These are phyloP conservation scores for Netelia melanura DNA, from an alignment of 2,888 invertebrate species.

Conservation along the genomic window DNA sequence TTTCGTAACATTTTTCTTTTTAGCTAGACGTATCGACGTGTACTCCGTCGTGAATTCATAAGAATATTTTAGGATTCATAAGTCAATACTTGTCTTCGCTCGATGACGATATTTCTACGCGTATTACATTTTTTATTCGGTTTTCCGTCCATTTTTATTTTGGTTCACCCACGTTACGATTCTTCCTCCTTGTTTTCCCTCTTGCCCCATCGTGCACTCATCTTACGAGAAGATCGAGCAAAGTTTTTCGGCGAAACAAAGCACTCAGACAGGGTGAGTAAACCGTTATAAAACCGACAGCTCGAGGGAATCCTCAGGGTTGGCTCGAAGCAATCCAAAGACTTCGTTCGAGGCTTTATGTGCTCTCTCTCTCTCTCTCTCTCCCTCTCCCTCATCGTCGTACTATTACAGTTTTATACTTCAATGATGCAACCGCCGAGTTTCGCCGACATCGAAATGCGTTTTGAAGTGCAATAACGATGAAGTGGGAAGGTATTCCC, in stretches of 20 bases:
- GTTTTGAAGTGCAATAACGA: neutral
- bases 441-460: neutral
- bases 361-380: neutral
- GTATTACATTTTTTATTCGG: too few relatives aligned
- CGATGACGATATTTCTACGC: too few relatives aligned
- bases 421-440: neutral
- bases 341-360: slow-evolving; percentile 16
- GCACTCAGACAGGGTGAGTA: slow-evolving; percentile 47
- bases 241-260: slow-evolving; percentile 49
- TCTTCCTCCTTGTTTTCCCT: slow-evolving; percentile 3
- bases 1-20: too few relatives aligned
- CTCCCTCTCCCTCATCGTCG: neutral
- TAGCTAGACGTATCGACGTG: too few relatives aligned
- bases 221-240: slow-evolving; percentile 1
- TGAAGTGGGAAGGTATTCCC: neutral
- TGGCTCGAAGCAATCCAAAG: slow-evolving; percentile 8
- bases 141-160: too few relatives aligned
- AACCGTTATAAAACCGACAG: slow-evolving; percentile 42
- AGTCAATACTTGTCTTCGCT: too few relatives aligned
- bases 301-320: slow-evolving; percentile 24
- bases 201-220: slow-evolving; percentile 4
- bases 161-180: too few relatives aligned
- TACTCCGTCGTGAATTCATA: too few relatives aligned
- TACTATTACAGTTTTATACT: slow-evolving; percentile 2
- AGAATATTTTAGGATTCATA: too few relatives aligned